Conservation (phyloP, 2,113 vertebrate species). For the Athene cunicularia region DNA sequence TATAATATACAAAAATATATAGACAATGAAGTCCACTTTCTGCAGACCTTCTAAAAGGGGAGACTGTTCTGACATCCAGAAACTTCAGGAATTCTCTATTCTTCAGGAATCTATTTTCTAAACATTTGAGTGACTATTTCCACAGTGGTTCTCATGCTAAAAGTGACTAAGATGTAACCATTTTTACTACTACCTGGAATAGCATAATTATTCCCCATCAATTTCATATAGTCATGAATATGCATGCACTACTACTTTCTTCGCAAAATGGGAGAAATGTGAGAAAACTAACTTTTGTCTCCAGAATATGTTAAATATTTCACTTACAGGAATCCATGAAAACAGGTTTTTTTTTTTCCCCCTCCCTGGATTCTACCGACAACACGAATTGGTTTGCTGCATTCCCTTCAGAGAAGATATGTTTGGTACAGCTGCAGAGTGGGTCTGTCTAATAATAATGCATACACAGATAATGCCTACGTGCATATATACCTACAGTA, state of each 20-base stretch:
- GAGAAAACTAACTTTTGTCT: conserved; percentile 40
- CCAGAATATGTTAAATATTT: conserved; percentile 22
- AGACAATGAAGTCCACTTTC: not conserved
- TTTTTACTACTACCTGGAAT: not conserved
- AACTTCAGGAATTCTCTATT: not conserved
- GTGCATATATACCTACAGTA: not conserved
- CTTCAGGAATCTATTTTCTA: not conserved
- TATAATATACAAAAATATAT: not conserved
- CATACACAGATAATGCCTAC: not conserved
- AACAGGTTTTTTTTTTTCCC: not conserved
- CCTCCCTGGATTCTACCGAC: accelerated
- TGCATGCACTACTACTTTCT: not conserved
- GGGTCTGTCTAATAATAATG: not conserved
- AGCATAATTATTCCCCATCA: conserved; percentile 17
- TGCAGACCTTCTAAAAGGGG: not conserved
- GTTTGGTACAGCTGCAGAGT: not conserved
- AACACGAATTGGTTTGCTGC: not conserved
- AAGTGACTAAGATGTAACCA: conserved; percentile 1
- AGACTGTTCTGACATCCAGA: not conserved
- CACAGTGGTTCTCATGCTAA: not conserved
- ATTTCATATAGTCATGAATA: conserved; percentile 39
- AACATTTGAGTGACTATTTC: not conserved
- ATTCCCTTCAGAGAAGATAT: not conserved
- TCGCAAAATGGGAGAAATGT: not conserved
- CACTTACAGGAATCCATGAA: not conserved